A percentile compares a stretch with the other conserved stretches of the same genome.
phyloP scores from a whole-genome alignment of 2,888 invertebrate species.

The Leptopilina syphax region DNA sequence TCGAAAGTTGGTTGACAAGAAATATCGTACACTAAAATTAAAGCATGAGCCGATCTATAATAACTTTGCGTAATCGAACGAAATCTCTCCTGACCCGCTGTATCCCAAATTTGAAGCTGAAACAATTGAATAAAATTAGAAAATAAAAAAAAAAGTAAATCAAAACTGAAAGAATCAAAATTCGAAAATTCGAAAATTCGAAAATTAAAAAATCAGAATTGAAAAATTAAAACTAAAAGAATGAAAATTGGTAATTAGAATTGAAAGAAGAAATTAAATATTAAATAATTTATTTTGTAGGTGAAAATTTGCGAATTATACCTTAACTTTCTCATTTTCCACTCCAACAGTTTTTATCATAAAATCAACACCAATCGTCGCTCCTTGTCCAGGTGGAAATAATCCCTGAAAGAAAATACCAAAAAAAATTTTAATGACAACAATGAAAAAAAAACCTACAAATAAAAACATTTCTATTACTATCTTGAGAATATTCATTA shows the following conservation, averaged over 20 bases:
- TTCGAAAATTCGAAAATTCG: neutral
- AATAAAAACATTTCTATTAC: slow-evolving; percentile 3
- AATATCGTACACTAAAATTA: slow-evolving; percentile 98
- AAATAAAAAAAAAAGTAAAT: too few relatives aligned
- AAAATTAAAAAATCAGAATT: too few relatives aligned
- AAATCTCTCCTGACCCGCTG: slow-evolving; percentile 97
- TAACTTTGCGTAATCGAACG: slow-evolving; percentile 98
- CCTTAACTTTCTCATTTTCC: slow-evolving; percentile 96
- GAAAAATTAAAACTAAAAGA: too few relatives aligned
- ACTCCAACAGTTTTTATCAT: slow-evolving; percentile 99
- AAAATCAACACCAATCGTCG: slow-evolving; percentile 99
- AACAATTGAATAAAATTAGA: slow-evolving; percentile 21
- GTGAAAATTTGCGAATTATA: slow-evolving; percentile 67
- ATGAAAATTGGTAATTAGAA: neutral
- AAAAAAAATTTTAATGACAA: neutral
- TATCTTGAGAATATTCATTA: slow-evolving; percentile 22
- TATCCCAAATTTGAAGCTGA: slow-evolving; percentile 99
- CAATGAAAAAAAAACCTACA: slow-evolving; percentile 1
- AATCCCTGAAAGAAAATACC: slow-evolving; percentile 82
- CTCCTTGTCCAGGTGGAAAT: slow-evolving; percentile 98
- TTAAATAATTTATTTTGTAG: neutral
- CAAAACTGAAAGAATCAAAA: neutral
- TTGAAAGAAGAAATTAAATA: neutral
- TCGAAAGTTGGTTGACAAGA: slow-evolving; percentile 99
- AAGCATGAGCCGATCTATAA: slow-evolving; percentile 97